Evolutionary conservation across 2,888 invertebrate species (phyloP), one percentile per base, ranked within the genome.

Genomic region (Tuberolachnus salignus): DNA sequence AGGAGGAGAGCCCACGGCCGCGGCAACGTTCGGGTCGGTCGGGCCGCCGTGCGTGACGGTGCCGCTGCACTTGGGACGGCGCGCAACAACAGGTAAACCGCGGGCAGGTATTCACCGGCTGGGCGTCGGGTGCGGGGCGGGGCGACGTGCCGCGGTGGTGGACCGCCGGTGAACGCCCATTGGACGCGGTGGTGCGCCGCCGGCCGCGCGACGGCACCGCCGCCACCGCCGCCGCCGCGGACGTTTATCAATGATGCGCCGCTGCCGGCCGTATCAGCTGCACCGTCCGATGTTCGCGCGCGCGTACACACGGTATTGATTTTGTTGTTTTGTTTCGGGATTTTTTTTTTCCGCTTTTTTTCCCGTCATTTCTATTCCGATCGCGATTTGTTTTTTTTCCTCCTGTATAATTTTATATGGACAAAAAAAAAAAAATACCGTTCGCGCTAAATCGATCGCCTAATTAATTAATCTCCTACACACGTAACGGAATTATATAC

Each of bases 201-300:
- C 67, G 69, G 57, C 21, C 59, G 26, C 23, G 49, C 23, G 19
- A 44, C 34, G 34, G 6, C 74, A 23, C 42, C 19, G 21, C 42
- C 19, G 21, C 49, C 64, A 53, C 26, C 11, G n/a, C n/a, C 51
- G 44, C 0, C 34, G 26, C 16, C n/a, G 57, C 49, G 49, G 75
- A n/a, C n/a, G n/a, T 69, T 78, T 61, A 59, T 67, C 78, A 69
- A 67, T 78, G 78, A 69, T 21, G 67, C 78, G 67, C 59, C 26
- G 67, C 49, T 59, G 78, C 78, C 67, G 78, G 49, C 49, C 34
- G 75, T 66, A 66, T 55, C 66, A 53, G 74, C 74, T 26, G 64
- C 63, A 53, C 66, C 73, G 44, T 64, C 42, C 63, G 70, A 21
- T 11, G 34, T 51, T 19, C 34, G 72, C 19, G 19, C 21, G 51